Conservation (phyloP, 2,888 invertebrate genomes). For the Adelognathus sp. region DNA sequence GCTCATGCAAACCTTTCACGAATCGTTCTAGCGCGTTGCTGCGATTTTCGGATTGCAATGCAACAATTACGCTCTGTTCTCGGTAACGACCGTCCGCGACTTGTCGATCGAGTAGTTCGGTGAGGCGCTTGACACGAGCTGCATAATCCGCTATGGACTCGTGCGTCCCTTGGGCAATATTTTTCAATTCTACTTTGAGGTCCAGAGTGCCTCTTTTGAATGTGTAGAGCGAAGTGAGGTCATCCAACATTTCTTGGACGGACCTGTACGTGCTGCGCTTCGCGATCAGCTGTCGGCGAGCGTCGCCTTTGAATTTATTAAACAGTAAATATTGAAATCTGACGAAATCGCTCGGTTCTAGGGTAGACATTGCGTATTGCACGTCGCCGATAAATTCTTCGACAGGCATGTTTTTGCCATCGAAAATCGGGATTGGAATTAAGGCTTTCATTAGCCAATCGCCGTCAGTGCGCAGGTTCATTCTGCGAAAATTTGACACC, state of each 20-base stretch:
- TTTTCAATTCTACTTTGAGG: background rate
- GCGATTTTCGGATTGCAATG: background rate
- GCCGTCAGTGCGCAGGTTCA: background rate
- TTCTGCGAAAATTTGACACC: background rate
- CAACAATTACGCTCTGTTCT: background rate
- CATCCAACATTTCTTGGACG: background rate
- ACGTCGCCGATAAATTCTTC: slow-evolving; percentile 11
- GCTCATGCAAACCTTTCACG: background rate
- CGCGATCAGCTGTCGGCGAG: background rate
- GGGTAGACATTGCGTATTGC: background rate
- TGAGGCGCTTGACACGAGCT: background rate
- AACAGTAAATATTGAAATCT: background rate
- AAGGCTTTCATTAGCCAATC: background rate
- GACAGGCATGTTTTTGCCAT: background rate
- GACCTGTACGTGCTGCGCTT: background rate
- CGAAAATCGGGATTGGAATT: background rate
- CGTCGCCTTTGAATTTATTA: background rate
- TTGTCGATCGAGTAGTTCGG: background rate
- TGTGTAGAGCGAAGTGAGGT: background rate
- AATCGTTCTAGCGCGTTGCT: background rate
- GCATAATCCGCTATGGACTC: background rate
- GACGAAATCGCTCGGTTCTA: background rate
- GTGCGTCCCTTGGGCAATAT: background rate
- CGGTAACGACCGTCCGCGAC: background rate
- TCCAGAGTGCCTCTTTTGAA: background rate